Evolutionary conservation across 2,888 invertebrate genomes (phyloP).

Genomic region (Agrochola macilenta): DNA sequence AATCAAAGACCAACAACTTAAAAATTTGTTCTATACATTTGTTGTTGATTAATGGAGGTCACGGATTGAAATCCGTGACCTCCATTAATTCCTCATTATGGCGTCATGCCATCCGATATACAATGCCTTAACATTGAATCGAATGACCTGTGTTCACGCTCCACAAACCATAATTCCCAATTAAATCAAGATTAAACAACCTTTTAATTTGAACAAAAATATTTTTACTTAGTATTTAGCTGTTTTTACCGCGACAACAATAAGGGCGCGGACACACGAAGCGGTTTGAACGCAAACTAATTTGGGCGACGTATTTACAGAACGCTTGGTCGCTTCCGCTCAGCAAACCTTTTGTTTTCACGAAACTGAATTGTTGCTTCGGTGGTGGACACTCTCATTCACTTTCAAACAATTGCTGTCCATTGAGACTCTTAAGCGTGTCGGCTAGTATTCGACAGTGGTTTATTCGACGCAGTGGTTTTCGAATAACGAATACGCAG

Average conservation of each 20-base stretch:
- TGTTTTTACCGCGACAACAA: slow-evolving; percentile 26
- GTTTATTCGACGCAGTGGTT: slow-evolving; percentile 18
- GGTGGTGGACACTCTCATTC: slow-evolving; percentile 32
- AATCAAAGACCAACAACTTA: neutral
- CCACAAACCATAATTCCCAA: slow-evolving; percentile 39
- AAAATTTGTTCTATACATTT: slow-evolving; percentile 4
- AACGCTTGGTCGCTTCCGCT: slow-evolving; percentile 7
- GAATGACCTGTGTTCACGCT: slow-evolving; percentile 61
- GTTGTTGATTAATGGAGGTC: no score
- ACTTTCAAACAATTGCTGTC: slow-evolving; percentile 30
- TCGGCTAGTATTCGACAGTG: slow-evolving; percentile 5
- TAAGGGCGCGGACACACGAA: slow-evolving; percentile 29
- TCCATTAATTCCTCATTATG: slow-evolving; percentile 44
- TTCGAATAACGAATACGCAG: neutral
- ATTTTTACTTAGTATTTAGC: slow-evolving; percentile 50
- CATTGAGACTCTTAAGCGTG: slow-evolving; percentile 2
- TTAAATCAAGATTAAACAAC: slow-evolving; percentile 56
- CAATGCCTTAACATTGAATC: slow-evolving; percentile 55
- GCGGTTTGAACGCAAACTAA: slow-evolving; percentile 12
- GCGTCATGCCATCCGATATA: slow-evolving; percentile 44
- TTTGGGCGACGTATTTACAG: slow-evolving; percentile 22
- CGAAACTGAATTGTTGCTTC: slow-evolving; percentile 43
- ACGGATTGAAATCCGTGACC: slow-evolving; percentile 54
- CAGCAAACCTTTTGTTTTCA: slow-evolving; percentile 45
- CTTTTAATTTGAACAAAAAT: slow-evolving; percentile 58